Evolutionary conservation across 2,113 vertebrate genomes (phyloP).

Genomic region (Sinosuthora webbiana): DNA sequence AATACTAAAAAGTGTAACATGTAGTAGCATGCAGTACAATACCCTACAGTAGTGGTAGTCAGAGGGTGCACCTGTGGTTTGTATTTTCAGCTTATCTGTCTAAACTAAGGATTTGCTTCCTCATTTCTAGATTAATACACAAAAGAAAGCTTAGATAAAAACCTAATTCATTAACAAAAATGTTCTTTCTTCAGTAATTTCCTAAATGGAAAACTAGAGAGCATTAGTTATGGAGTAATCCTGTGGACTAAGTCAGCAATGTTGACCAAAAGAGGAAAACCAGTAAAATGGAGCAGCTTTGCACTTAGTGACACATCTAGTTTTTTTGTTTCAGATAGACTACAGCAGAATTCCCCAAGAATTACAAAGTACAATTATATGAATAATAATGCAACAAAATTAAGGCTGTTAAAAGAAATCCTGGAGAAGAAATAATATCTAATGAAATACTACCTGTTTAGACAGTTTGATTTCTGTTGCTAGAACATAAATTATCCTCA

Average conservation of each 20-base stretch:
- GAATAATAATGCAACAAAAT: constrained; percentile 13
- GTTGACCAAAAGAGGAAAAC: background rate
- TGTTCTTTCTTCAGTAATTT: background rate
- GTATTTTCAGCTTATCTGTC: background rate
- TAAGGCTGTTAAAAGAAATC: constrained; percentile 55
- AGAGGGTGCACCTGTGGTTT: background rate
- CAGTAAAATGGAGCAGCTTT: background rate
- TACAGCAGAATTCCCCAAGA: background rate
- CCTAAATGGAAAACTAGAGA: background rate
- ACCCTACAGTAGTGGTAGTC: background rate
- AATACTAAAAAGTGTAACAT: background rate
- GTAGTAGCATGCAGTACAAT: background rate
- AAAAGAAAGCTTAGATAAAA: background rate
- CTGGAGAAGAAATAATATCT: constrained; percentile 39
- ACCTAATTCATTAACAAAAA: background rate
- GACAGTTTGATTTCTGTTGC: constrained; percentile 18
- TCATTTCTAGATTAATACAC: background rate
- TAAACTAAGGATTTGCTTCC: constrained; percentile 5
- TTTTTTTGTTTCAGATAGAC: background rate
- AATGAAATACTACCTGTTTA: constrained; percentile 53
- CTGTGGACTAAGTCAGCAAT: background rate
- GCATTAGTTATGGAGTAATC: background rate
- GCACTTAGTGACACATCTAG: background rate
- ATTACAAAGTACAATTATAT: background rate
- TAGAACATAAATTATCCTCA: constrained; percentile 17